Evolutionary conservation across 2,113 vertebrate species (phyloP), one percentile per base, ranked within the genome.

Genomic region (Thalassarche chlororhynchos): DNA sequence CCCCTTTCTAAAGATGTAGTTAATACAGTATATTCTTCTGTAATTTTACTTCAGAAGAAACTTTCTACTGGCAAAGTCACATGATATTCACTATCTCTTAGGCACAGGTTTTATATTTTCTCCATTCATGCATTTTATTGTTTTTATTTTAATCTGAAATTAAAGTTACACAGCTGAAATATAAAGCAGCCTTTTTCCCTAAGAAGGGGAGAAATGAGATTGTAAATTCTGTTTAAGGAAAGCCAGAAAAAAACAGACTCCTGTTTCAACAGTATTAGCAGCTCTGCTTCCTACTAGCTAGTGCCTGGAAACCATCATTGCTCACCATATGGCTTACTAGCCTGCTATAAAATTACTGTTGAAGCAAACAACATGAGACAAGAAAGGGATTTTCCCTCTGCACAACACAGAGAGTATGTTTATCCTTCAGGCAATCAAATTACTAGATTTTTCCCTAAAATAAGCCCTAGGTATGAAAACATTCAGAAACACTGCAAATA

Each of bases 121-220:
- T 84, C 55, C 12, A 28, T 90, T 83, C 76, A 42, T 4, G 4
- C 23, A 16, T 54, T 93, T 87, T 75, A 28, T 84, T 89, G 32
- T 9, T 87, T 91, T 93, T 68, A 40, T 85, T 97, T 94, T 71
- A 77, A 60, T 94, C 71, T 75, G 46, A 88, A 79, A 85, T 77
- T 17, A 52, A 72, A 81, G n/a, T 64, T 60, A 24, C 20, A 60
- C 12, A 23, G 20, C 25, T 77, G 46, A 94, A 97, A 93, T 58
- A 70, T 32, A 92, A 86, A 65, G 9, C 14, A 80, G 34, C 4
- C 42, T 74, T 84, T 44, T 60, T 23, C 24, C 28, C 25, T 72
- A 40, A 60, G 42, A 74, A 84, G 3, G 10, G 32, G n/a, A 84
- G 34, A 93, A 84, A 92, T 60, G 20, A 84, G 60, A 71, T 29